phyloP scores from a whole-genome alignment of 2,797 vertebrate species.

The Gambusia yucatana region DNA sequence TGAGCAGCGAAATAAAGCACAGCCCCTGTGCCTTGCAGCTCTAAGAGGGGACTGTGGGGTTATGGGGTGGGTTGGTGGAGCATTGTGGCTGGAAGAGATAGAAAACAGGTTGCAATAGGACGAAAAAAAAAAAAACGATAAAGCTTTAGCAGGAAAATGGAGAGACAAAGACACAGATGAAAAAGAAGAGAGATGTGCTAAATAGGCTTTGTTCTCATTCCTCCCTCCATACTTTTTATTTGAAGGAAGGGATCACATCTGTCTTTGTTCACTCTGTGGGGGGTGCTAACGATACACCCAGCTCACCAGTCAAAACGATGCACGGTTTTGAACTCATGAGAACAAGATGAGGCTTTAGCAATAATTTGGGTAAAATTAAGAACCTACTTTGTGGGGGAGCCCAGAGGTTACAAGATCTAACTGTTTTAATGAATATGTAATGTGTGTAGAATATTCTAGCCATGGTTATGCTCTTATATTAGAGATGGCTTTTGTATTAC shows the following conservation, averaged over 20 bases:
- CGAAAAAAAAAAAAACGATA: not conserved
- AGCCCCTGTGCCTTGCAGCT: slow-evolving; percentile 89
- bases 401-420: too few species aligned
- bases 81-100: slow-evolving; percentile 39
- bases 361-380: not conserved
- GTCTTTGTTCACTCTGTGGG: slow-evolving; percentile 31
- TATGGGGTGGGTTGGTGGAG: slow-evolving; percentile 59
- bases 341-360: not conserved
- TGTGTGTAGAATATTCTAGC: not conserved
- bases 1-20: slow-evolving; percentile 94
- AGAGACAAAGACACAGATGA: slow-evolving; percentile 43
- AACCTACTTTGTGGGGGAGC: not conserved
- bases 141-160: slow-evolving; percentile 5
- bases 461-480: not conserved
- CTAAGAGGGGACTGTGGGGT: slow-evolving; percentile 84
- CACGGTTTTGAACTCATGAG: not conserved
- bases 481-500: not conserved
- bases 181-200: slow-evolving; percentile 68
- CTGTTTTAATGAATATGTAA: not conserved
- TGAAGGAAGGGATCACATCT: slow-evolving; percentile 81
- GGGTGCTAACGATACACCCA: not conserved
- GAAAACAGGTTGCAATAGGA: slow-evolving; percentile 29
- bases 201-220: slow-evolving; percentile 90
- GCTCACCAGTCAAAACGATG: not conserved
- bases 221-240: slow-evolving; percentile 74